Conservation (phyloP, 2,797 vertebrate species). For the Ficedula albicollis region DNA sequence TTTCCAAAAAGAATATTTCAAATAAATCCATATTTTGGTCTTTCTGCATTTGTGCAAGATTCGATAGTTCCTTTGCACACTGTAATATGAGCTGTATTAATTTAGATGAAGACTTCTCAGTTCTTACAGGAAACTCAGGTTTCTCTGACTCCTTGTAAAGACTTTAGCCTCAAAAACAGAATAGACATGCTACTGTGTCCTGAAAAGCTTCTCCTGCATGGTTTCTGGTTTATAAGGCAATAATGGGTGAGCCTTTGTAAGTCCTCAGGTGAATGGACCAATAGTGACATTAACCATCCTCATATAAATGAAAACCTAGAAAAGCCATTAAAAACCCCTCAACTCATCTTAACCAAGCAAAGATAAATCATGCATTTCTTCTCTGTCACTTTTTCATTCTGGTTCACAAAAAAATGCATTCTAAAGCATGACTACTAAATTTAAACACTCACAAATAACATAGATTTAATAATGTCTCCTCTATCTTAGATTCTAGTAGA, state of each 20-base stretch:
- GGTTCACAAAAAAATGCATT: not conserved
- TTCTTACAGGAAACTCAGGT: not conserved
- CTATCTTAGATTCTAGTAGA: not conserved
- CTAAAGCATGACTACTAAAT: not conserved
- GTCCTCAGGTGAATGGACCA: not conserved
- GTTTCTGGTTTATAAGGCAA: not conserved
- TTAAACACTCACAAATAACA: not conserved
- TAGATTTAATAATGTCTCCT: not conserved
- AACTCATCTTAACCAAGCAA: not conserved
- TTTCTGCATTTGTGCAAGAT: not conserved
- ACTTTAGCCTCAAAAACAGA: not conserved
- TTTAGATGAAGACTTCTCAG: not conserved
- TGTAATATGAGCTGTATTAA: not conserved
- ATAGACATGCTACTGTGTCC: not conserved
- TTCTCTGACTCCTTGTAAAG: not conserved
- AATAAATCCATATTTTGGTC: not conserved
- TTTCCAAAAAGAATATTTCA: not conserved
- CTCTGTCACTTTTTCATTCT: not conserved
- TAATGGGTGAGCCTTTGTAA: not conserved
- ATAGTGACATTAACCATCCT: not conserved
- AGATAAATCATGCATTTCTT: not conserved
- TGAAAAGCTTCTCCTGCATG: not conserved
- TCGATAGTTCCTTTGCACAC: rapidly evolving
- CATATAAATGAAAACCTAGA: not conserved
- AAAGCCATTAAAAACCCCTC: not conserved